Evolutionary conservation across 2,797 vertebrate genomes (phyloP).

Genomic region (Argentina silus): DNA sequence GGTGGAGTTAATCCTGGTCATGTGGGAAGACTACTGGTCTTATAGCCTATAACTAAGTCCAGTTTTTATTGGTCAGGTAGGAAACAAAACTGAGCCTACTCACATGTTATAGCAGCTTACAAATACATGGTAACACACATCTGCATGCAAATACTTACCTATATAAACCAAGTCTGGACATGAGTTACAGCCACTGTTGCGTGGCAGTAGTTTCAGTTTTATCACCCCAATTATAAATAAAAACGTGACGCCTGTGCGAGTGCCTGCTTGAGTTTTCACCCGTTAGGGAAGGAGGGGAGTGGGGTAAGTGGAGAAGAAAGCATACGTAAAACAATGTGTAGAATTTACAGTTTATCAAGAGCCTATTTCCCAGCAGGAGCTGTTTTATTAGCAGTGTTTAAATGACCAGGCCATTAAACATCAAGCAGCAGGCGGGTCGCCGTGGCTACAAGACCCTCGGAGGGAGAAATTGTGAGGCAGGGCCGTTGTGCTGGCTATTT

Average conservation of each 20-base stretch:
- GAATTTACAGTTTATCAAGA: constrained; percentile 73
- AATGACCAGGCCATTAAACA: constrained; percentile 79
- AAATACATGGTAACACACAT: too few relatives aligned
- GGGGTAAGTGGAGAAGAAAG: constrained; percentile 34
- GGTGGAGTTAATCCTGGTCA: too few relatives aligned
- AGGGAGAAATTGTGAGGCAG: constrained; percentile 12
- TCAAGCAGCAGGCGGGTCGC: constrained; percentile 69
- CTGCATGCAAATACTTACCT: constrained; percentile 24
- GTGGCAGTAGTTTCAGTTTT: constrained; percentile 69
- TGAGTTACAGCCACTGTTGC: constrained; percentile 70
- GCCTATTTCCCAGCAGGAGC: constrained; percentile 68
- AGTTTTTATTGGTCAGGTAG: too few relatives aligned
- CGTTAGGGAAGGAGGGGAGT: constrained; percentile 26
- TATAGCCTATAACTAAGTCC: too few relatives aligned
- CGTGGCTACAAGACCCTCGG: constrained; percentile 53
- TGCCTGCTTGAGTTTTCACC: constrained; percentile 53
- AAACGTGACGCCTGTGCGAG: constrained; percentile 64
- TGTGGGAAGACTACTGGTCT: too few relatives aligned
- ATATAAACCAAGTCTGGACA: constrained; percentile 39
- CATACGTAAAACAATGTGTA: constrained; percentile 48
- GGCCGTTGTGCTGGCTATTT: constrained; percentile 68
- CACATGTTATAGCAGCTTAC: too few relatives aligned
- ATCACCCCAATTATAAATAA: constrained; percentile 75
- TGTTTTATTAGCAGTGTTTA: constrained; percentile 78
- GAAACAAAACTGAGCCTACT: too few relatives aligned